phyloP scores from a whole-genome alignment of 2,888 invertebrate genomes.

The Eubasilissa splendida region DNA sequence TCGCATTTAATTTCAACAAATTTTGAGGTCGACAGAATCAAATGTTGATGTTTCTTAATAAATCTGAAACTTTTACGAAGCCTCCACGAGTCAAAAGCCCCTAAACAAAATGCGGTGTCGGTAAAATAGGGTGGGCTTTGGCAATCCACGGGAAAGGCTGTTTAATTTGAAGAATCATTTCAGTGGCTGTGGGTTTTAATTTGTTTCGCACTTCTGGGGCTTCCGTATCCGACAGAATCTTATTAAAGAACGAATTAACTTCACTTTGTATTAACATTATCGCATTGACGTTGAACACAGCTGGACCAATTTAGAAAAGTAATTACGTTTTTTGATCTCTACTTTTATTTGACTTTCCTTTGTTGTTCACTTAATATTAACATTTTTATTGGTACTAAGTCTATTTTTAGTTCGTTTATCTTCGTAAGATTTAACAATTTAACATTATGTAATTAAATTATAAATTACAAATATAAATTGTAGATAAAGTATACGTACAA shows the following conservation, averaged over 20 bases:
- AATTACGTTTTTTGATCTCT: constrained; percentile 17
- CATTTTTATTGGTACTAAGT: too few relatives aligned
- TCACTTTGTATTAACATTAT: constrained; percentile 36
- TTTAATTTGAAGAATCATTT: constrained; percentile 42
- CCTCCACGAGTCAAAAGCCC: constrained; percentile 36
- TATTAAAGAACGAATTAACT: constrained; percentile 54
- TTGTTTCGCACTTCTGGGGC: constrained; percentile 53
- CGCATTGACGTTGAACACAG: constrained; percentile 21
- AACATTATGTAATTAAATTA: too few relatives aligned
- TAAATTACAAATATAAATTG: too few relatives aligned
- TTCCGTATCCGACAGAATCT: constrained; percentile 55
- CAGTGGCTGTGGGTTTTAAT: constrained; percentile 52
- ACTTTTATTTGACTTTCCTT: too few relatives aligned
- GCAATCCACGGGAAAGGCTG: constrained; percentile 25
- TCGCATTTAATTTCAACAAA: not conserved
- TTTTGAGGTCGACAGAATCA: constrained; percentile 10
- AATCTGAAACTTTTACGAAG: constrained; percentile 54
- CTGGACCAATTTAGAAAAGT: not conserved
- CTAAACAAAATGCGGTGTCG: constrained; percentile 16
- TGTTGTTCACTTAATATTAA: too few relatives aligned
- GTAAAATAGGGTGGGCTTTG: constrained; percentile 28
- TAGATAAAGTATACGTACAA: too few relatives aligned
- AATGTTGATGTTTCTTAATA: constrained; percentile 40
- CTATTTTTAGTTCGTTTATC: too few relatives aligned
- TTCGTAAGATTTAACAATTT: too few relatives aligned